Evolutionary conservation across 2,888 invertebrate species (phyloP).

Genomic region (Colostygia pectinataria): DNA sequence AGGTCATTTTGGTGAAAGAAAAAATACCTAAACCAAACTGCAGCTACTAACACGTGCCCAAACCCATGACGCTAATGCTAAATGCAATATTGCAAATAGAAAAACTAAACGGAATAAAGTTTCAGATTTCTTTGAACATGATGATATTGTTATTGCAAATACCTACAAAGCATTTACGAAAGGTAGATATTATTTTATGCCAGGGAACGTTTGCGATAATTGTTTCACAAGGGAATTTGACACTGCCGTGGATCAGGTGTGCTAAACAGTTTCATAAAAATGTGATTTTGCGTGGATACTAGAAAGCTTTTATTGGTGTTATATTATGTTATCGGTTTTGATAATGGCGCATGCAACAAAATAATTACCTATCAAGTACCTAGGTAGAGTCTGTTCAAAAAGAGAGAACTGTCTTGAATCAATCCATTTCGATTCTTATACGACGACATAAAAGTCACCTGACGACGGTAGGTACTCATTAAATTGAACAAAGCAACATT

Average conservation of each 20-base stretch:
- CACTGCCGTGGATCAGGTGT: constrained; percentile 52
- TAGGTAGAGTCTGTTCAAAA: too few species aligned
- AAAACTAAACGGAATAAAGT: constrained; percentile 40
- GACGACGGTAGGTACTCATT: too few species aligned
- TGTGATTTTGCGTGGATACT: too few species aligned
- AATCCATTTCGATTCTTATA: too few species aligned
- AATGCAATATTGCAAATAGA: constrained; percentile 34
- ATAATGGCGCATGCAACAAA: too few species aligned
- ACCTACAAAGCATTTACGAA: constrained; percentile 44
- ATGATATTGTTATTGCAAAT: constrained; percentile 34
- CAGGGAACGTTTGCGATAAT: constrained; percentile 64
- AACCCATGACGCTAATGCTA: constrained; percentile 33
- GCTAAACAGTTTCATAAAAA: constrained; percentile 39
- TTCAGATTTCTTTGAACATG: constrained; percentile 54
- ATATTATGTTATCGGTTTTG: too few species aligned
- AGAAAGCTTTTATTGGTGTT: too few species aligned
- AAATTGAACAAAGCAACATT: too few species aligned
- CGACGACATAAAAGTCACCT: too few species aligned
- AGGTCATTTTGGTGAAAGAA: too few species aligned
- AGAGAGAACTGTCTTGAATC: too few species aligned
- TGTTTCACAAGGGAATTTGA: constrained; percentile 74
- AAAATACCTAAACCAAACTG: not conserved
- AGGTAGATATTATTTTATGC: constrained; percentile 57
- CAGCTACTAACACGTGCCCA: constrained; percentile 4
- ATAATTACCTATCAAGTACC: too few species aligned